A percentile compares a stretch with the other conserved stretches of the same genome.
These are phyloP conservation scores for Aphidius gifuensis DNA, from an alignment of 1,140 invertebrate species.

Conservation along the genomic window DNA sequence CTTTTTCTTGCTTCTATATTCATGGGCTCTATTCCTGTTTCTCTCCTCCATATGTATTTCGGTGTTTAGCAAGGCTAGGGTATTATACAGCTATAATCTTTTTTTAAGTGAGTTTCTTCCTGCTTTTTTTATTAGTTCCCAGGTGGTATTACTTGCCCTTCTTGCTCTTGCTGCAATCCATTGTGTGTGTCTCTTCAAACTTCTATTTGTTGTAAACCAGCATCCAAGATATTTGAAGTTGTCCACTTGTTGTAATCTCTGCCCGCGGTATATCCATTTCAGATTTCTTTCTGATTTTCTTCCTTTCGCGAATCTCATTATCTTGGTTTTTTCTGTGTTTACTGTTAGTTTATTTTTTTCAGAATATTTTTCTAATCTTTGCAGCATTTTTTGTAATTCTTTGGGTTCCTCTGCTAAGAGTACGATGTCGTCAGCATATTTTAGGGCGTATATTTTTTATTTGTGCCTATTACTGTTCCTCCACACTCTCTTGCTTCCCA, in stretches of 20 bases:
- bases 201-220: no score
- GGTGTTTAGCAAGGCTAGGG: conserved; percentile 2
- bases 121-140: conserved; percentile 1
- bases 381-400: conserved; percentile 13
- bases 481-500: conserved; percentile 8
- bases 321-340: conserved; percentile 19
- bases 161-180: no score
- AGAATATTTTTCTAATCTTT: conserved; percentile 8
- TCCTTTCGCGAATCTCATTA: conserved; percentile 20
- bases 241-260: conserved; percentile 6
- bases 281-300: background rate
- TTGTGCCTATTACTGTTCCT: conserved; percentile 15
- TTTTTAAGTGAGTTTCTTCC: background rate
- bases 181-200: no score
- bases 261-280: background rate
- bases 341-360: conserved; percentile 12
- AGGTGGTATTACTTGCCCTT: conserved; percentile 16
- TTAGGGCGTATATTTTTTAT: conserved; percentile 5
- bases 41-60: background rate
- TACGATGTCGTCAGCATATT: conserved; percentile 19
- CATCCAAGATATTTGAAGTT: no score
- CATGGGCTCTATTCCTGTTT: no score
- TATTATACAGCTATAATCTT: conserved; percentile 7
- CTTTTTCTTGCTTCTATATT: background rate
- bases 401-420: conserved; percentile 9